Evolutionary conservation across 1,140 invertebrate genomes (phyloP), one percentile per base, ranked within the genome.

Genomic region (Diploscapter pachys): DNA sequence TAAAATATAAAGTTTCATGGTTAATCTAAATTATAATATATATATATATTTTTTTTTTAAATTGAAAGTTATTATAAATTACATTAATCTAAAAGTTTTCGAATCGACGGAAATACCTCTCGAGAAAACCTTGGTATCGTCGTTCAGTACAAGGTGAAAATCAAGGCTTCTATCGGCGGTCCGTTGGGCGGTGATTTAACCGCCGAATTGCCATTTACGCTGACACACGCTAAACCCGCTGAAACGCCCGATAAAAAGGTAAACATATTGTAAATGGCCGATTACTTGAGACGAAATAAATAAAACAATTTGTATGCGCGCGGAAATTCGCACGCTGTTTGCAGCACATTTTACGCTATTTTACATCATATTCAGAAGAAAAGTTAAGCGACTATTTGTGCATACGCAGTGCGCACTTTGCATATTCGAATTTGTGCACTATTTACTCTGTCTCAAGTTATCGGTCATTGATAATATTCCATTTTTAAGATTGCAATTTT

Each of bases 71-170:
- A 54, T 53, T 13, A 13, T 9, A 4, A 55, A 5, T 13, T 31
- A 52, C 8, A 67, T 8, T n/a, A 52, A 67, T 5, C 53, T 67
- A 53, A 3, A 67, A 13, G 49, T 79, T 63, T 89, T 77, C 88
- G 93, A 78, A 62, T 78, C 63, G 73, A 72, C 9, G 63, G 62
- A n/a, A 76, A 73, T 31, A 72, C 73, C 6, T 65, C 72, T 11
- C 71, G 93, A 81, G 94, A 96, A 88, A 96, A 95, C 86, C 90
- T 99, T 82, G 96, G 96, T 66, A 99, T 99, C 82, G 96, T 99
- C 86, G 96, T 99, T 66, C 95, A 97, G 87, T 99, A 99, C 88
- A 98, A 98, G 90, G 96, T 99, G 69, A 96, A 97, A 89, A 90
- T 99, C 69, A 93, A 98, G 66, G 94, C 96, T 49, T 90, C 94